phyloP scores from a whole-genome alignment of 1,140 invertebrate genomes.

The Zophobas morio region DNA sequence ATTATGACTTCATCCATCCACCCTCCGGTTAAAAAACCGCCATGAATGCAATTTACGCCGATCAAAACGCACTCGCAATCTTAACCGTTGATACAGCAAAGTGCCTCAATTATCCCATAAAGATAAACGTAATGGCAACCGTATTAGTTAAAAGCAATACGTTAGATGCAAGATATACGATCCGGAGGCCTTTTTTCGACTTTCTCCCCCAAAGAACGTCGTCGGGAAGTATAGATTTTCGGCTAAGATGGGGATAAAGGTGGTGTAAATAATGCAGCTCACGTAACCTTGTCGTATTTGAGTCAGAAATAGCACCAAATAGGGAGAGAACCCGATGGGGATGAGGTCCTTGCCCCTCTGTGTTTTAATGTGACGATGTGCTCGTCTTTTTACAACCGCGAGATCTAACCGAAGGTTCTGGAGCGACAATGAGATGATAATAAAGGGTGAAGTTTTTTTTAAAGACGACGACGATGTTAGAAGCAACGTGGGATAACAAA shows the following conservation, averaged over 20 bases:
- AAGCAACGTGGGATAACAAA: too few relatives aligned
- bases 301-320: conserved; percentile 55
- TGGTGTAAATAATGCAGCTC: conserved; percentile 57
- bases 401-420: not conserved
- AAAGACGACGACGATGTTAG: not conserved
- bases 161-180: conserved; percentile 23
- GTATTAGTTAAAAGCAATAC: conserved; percentile 30
- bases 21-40: not conserved
- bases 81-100: conserved; percentile 2
- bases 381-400: conserved; percentile 15
- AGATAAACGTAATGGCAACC: conserved; percentile 24
- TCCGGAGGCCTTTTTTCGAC: conserved; percentile 37
- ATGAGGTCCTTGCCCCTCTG: conserved; percentile 43
- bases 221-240: conserved; percentile 33
- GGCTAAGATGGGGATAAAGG: conserved; percentile 54
- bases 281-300: conserved; percentile 56
- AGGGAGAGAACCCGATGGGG: conserved; percentile 34
- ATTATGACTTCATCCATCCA: not conserved
- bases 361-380: conserved; percentile 14
- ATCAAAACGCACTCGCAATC: not conserved
- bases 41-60: not conserved
- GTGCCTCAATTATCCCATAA: conserved; percentile 38
- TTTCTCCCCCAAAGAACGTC: conserved; percentile 25
- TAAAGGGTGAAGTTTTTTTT: not conserved
- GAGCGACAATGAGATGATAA: not conserved